Conservation (phyloP, 2,113 vertebrate species). For the Antechinus stuartii region DNA sequence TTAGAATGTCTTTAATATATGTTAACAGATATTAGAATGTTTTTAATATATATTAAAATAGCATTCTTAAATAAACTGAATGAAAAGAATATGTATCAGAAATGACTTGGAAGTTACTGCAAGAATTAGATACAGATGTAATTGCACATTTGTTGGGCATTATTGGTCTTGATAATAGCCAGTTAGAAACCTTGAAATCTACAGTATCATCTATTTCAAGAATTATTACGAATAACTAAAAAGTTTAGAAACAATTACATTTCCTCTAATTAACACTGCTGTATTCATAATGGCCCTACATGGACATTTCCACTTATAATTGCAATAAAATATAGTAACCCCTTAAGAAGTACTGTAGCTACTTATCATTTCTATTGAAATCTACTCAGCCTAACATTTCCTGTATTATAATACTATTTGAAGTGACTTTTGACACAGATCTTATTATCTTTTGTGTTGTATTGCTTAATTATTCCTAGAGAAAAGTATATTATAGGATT, state of each 20-base stretch:
- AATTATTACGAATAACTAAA: neutral
- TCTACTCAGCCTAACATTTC: conserved; percentile 8
- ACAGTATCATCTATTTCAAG: neutral
- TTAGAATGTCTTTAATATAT: neutral
- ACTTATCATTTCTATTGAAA: neutral
- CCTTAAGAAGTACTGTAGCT: neutral
- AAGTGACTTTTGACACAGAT: neutral
- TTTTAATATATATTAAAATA: neutral
- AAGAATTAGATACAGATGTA: neutral
- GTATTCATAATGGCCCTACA: neutral
- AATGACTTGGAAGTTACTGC: neutral
- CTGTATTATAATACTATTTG: neutral
- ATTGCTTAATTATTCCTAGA: neutral
- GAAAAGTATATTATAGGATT: neutral
- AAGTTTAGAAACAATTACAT: neutral
- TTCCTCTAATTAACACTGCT: neutral
- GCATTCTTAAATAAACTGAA: neutral
- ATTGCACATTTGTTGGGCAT: neutral
- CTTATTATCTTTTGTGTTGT: neutral
- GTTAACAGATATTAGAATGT: neutral
- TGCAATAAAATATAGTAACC: neutral
- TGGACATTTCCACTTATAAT: neutral
- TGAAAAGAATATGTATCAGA: neutral
- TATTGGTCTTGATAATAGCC: neutral
- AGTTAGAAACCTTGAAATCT: neutral